Base-by-base conservation (phyloP, 2,888 invertebrate genomes). In the Holacanthella duospinosa region DNA sequence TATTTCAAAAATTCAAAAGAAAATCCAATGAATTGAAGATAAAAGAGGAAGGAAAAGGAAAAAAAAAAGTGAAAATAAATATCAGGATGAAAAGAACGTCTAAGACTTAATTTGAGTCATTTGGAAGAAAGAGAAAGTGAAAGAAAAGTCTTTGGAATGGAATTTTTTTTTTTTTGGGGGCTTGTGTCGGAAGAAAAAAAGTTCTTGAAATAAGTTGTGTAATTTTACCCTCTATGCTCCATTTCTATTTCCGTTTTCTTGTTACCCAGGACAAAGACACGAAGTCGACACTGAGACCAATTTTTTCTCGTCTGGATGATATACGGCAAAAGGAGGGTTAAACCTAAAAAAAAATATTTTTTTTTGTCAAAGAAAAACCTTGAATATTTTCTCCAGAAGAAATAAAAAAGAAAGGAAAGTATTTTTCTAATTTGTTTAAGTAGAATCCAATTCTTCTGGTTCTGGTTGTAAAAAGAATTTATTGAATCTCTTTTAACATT, bases 301-400 rank as follows among this genome's bases (percentile, higher is more conserved):
- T 85, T 82, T 9, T 85, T 83, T 69, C 90, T 83, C 72, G 86
- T 86, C 59, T 88, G 87, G 69, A 92, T 84, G 71, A 92, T 90
- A 77, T 92, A 90, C 0, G 91, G 91, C 71, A 92, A 77, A 65
- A 92, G 80, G 77, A 92, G 86, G 1, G 91, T 91, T 54, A 92
- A 80, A 60, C 81, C 81, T 73, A 54, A 2, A n/a, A 21, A 58
- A 12, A 58, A 16, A 58, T n/a, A n/a, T n/a, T n/a, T n/a, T n/a
- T n/a, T n/a, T n/a, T n/a, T n/a, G n/a, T n/a, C n/a, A n/a, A n/a
- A n/a, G n/a, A n/a, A n/a, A n/a, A n/a, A n/a, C n/a, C n/a, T n/a
- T n/a, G n/a, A n/a, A n/a, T n/a, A n/a, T n/a, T n/a, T n/a, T n/a
- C n/a, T n/a, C n/a, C n/a, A 53, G n/a, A 53, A n/a, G n/a, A n/a